Evolutionary conservation across 2,888 invertebrate species (phyloP), one percentile per base, ranked within the genome.

Genomic region (Petrophora chlorosata): DNA sequence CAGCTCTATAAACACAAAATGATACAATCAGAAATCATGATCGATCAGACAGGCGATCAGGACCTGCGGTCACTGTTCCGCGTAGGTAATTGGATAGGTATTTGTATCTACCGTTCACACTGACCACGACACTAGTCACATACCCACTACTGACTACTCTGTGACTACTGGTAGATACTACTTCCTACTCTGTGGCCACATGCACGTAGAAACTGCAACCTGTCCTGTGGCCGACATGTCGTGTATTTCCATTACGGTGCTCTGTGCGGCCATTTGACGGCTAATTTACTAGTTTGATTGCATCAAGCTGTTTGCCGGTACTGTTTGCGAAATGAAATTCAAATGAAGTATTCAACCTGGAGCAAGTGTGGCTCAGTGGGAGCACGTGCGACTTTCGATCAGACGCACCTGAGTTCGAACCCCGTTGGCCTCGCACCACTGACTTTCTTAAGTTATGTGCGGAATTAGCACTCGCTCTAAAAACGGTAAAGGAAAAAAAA

Each of bases 11-110:
- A 14, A 23, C 34, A 34, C 13, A 5, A 34, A 26, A 17, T 15
- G n/a, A 28, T 8, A 26, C 16, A 25, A 16, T 26, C 33, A 41
- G 51, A 38, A 35, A 53, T 46, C 15, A 42, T 52, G 49, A 53
- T 59, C 42, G 57, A 42, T 44, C 52, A 39, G 43, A 53, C 32
- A 55, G 48, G 40, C 58, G 35, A 57, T 40, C 46, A 25, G 23
- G 22, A 53, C 42, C 49, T 56, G 56, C 45, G 58, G 56, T 53
- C n/a, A 22, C 48, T 25, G 17, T 43, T 23, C 53, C 39, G 43
- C 17, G 34, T 41, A 41, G 33, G 53, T 41, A 30, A 55, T 36
- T 36, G 23, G 44, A 44, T 44, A 15, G 29, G 32, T 40, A 19
- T 28, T 17, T 29, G 8, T 14, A 12, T 22, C 16, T 22, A 10